phyloP scores from a whole-genome alignment of 92 coral and sea anemone species.

The Diadumene lineata region DNA sequence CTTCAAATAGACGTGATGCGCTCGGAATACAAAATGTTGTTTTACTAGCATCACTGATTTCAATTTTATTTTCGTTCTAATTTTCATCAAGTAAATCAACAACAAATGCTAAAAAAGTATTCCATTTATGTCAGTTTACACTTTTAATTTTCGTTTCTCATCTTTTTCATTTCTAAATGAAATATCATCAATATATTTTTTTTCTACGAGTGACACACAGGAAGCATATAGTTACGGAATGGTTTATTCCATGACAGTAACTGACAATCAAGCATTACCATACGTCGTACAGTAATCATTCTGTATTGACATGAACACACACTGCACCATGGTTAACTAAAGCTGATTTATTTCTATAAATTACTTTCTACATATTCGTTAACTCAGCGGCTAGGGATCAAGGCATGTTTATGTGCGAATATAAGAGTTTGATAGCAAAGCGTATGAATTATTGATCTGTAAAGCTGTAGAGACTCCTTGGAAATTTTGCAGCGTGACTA shows the following conservation, averaged over 20 bases:
- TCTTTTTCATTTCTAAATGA: not conserved
- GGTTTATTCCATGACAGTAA: not conserved
- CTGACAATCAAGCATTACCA: slow-evolving; percentile 6
- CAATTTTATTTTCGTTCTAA: no score
- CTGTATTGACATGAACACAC: not conserved
- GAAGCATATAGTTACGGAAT: not conserved
- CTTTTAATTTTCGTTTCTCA: no score
- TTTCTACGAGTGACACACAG: not conserved
- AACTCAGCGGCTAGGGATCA: slow-evolving; percentile 10
- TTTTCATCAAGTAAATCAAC: no score
- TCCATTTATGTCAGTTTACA: not conserved
- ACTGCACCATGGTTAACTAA: not conserved
- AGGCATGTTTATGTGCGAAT: not conserved
- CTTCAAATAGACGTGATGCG: no score
- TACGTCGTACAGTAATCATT: not conserved
- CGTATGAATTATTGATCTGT: slow-evolving; percentile 13
- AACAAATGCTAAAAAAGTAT: not conserved
- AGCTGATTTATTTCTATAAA: not conserved
- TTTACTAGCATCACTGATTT: no score
- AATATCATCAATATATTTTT: not conserved
- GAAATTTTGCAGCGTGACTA: not conserved
- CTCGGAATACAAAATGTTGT: no score
- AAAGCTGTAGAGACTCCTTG: slow-evolving; percentile 6
- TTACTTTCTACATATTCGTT: slow-evolving; percentile 1
- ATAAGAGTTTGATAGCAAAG: not conserved